Evolutionary conservation across 2,113 vertebrate genomes (phyloP).

Genomic region (Eptesicus fuscus): DNA sequence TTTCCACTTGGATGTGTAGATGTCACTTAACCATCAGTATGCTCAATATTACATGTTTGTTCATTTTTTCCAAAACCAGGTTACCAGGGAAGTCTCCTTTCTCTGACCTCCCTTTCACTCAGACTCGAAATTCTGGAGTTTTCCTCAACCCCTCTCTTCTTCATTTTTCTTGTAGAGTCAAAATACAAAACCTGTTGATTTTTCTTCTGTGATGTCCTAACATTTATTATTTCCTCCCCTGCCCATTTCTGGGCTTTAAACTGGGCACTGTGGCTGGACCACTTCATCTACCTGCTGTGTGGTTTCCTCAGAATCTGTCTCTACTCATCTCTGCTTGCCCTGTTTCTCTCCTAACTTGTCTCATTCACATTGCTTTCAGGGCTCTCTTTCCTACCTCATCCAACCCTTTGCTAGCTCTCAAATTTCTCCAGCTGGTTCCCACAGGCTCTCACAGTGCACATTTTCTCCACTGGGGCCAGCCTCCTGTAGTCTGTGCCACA

Average conservation of each 20-base stretch:
- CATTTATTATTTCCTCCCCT: not conserved
- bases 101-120: not conserved
- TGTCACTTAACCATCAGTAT: not conserved
- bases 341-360: not conserved
- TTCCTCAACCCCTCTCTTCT: not conserved
- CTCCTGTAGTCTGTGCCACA: fast-evolving
- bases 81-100: not conserved
- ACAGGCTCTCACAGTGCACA: not conserved
- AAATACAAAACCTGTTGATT: not conserved
- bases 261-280: fast-evolving
- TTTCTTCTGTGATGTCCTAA: not conserved
- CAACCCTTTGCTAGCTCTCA: too few relatives aligned
- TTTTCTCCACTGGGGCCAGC: fast-evolving
- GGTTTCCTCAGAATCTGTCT: not conserved
- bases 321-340: fast-evolving
- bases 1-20: not conserved
- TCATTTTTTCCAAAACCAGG: not conserved
- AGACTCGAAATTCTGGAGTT: not conserved
- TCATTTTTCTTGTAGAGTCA: not conserved
- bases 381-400: not conserved
- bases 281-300: not conserved
- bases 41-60: not conserved
- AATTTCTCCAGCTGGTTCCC: not conserved
- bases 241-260: not conserved
- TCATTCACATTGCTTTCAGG: not conserved